Percentiles rank a stretch among this genome's conserved stretches.
Conservation (phyloP, 1,140 invertebrate genomes). For the Hirudo medicinalis region DNA sequence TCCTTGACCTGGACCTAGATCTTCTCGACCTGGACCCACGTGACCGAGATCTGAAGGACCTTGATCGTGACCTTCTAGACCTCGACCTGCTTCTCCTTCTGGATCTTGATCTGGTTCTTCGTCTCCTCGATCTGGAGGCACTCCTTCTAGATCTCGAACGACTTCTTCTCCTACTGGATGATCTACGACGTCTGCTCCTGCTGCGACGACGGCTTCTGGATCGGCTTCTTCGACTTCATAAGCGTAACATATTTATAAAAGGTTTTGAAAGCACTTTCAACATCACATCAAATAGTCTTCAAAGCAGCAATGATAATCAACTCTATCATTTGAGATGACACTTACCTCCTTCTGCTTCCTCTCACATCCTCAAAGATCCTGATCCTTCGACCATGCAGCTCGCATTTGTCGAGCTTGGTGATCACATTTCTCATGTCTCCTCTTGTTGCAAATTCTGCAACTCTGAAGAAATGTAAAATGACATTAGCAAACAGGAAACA, state of each 20-base stretch:
- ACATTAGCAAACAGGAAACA: not conserved
- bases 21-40: not conserved
- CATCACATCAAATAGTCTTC: too few relatives aligned
- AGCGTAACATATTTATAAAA: not conserved
- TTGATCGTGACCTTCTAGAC: conserved; percentile 1
- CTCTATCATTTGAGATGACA: not conserved
- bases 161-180: conserved; percentile 7
- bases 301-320: not conserved
- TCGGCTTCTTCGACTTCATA: not conserved
- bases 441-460: conserved; percentile 39
- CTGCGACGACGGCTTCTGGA: conserved; percentile 26
- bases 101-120: not conserved
- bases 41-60: not conserved
- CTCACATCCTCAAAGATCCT: conserved; percentile 71
- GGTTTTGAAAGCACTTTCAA: not conserved
- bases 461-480: conserved; percentile 23
- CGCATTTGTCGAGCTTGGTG: conserved; percentile 87
- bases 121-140: conserved; percentile 13
- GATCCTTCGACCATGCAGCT: conserved; percentile 62
- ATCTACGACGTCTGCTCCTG: conserved; percentile 34
- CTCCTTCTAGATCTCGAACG: conserved; percentile 38
- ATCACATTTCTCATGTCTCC: conserved; percentile 89
- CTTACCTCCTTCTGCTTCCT: conserved; percentile 46
- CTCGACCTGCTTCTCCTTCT: conserved; percentile 3
- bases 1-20: conserved; percentile 37